Conservation (phyloP, 2,888 invertebrate genomes). For the Agrotis segetum region DNA sequence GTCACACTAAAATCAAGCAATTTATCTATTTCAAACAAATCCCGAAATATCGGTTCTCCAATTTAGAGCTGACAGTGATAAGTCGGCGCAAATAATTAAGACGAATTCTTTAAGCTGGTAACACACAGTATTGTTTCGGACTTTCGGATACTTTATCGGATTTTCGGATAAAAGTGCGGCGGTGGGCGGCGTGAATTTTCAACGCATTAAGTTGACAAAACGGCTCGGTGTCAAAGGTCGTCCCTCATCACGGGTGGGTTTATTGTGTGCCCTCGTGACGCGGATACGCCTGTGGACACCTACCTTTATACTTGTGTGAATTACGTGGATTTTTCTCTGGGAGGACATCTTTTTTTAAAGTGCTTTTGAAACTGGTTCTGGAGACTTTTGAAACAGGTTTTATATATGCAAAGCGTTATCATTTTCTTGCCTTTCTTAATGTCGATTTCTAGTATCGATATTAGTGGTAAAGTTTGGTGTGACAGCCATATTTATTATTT, state of each 20-base stretch:
- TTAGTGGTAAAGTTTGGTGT: background rate
- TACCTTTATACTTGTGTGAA: slow-evolving; percentile 59
- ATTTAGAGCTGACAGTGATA: slow-evolving; percentile 74
- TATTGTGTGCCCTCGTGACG: slow-evolving; percentile 61
- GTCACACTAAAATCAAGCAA: slow-evolving; percentile 32
- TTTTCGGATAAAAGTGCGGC: slow-evolving; percentile 53
- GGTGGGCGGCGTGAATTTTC: slow-evolving; percentile 60
- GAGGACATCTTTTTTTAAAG: slow-evolving; percentile 43
- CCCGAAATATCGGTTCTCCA: slow-evolving; percentile 58
- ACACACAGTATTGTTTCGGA: slow-evolving; percentile 58
- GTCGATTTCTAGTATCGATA: background rate
- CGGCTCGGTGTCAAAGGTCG: slow-evolving; percentile 64
- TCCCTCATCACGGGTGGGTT: slow-evolving; percentile 67
- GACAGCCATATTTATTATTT: slow-evolving; percentile 1
- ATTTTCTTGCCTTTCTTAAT: background rate
- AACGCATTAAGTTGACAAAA: slow-evolving; percentile 73
- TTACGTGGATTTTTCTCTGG: slow-evolving; percentile 56
- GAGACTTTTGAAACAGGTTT: background rate
- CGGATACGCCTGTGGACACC: slow-evolving; percentile 42
- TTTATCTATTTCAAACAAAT: slow-evolving; percentile 60
- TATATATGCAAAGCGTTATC: background rate
- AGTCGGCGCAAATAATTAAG: slow-evolving; percentile 69
- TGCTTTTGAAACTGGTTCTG: slow-evolving; percentile 26
- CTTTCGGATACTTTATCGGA: slow-evolving; percentile 51
- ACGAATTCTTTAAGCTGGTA: slow-evolving; percentile 60